phyloP scores from a whole-genome alignment of 2,113 vertebrate genomes.

The Channa argus region DNA sequence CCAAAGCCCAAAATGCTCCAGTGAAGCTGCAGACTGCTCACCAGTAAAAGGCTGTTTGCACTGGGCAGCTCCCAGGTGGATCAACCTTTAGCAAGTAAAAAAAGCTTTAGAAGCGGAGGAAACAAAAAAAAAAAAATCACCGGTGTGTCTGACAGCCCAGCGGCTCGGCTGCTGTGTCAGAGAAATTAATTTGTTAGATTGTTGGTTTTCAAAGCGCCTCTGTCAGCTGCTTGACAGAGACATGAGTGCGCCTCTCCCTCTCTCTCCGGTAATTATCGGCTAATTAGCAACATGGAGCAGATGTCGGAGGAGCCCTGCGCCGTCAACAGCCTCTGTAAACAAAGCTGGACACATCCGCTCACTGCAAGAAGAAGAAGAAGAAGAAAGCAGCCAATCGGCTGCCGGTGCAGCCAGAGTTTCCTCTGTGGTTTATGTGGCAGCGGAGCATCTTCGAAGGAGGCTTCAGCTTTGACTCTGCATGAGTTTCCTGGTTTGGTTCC shows the following conservation, averaged over 20 bases:
- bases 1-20: background rate
- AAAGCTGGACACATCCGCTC: conserved; percentile 88
- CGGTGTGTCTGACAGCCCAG: background rate
- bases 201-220: conserved; percentile 88
- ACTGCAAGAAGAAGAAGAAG: conserved; percentile 14
- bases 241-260: conserved; percentile 79
- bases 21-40: background rate
- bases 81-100: too few relatives aligned
- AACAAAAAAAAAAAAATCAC: background rate
- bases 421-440: conserved; percentile 32
- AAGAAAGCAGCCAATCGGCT: conserved; percentile 24
- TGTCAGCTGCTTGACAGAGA: conserved; percentile 89
- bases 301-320: conserved; percentile 92
- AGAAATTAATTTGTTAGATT: conserved; percentile 86
- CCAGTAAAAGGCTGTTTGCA: background rate
- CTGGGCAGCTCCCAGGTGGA: conserved; percentile 20
- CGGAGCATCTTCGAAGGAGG: conserved; percentile 14
- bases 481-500: conserved; percentile 14
- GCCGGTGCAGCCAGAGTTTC: conserved; percentile 19
- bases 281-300: conserved; percentile 97
- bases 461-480: conserved; percentile 11
- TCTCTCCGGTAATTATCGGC: conserved; percentile 93
- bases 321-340: conserved; percentile 95
- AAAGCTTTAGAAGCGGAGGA: background rate
- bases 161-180: conserved; percentile 36